Percentiles rank a stretch among this genome's conserved stretches.
Evolutionary conservation across 2,888 invertebrate species (phyloP).

Genomic region (Acanthosepion pharaonis): DNA sequence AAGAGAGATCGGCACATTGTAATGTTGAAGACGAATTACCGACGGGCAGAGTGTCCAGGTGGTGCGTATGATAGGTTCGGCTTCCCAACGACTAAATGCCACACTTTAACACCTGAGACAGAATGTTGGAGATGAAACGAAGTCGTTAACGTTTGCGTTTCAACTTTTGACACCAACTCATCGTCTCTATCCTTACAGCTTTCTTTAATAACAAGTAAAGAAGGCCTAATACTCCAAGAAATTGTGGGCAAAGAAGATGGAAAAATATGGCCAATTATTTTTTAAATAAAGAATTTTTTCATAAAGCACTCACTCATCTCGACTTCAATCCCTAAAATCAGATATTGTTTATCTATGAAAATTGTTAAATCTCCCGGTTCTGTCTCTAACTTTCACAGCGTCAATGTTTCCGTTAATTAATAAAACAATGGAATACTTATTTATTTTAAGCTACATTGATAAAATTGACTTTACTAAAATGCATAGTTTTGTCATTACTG

Average conservation of each 20-base stretch:
- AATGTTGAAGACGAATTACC: not conserved
- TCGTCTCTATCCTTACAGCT: not conserved
- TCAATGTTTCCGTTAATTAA: no score
- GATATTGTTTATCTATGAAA: no score
- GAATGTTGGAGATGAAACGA: not conserved
- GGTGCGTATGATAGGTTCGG: not conserved
- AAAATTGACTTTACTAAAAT: no score
- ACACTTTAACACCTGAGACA: not conserved
- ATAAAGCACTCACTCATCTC: no score
- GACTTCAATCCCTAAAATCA: no score
- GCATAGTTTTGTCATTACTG: no score
- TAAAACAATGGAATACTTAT: no score
- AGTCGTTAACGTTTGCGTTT: not conserved
- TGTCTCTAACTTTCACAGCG: no score
- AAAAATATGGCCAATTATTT: not conserved
- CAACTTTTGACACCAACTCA: not conserved
- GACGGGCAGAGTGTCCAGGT: slow-evolving; percentile 4
- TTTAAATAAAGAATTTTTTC: not conserved
- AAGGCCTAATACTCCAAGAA: not conserved
- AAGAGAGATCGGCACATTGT: not conserved
- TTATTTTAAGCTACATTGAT: no score
- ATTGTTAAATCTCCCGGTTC: no score
- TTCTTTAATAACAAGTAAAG: not conserved
- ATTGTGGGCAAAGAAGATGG: not conserved
- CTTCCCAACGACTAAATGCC: not conserved